Conservation (phyloP, 2,113 vertebrate species). For the Phyllostomus discolor region DNA sequence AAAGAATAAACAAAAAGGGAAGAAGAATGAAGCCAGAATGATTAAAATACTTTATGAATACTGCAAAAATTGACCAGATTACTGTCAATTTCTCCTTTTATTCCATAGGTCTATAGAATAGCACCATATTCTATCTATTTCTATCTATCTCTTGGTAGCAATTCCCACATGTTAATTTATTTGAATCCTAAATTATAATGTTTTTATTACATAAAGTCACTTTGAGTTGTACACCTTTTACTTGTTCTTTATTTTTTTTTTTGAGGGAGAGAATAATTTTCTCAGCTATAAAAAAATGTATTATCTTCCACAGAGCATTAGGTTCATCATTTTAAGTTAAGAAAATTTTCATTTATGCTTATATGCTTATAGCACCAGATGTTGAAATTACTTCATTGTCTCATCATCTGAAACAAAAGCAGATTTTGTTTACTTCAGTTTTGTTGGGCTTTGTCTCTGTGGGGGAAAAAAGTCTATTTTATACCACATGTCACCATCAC, state of each 20-base stretch:
- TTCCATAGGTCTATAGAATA: neutral
- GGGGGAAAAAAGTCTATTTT: neutral
- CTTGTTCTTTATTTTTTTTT: neutral
- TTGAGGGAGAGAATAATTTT: neutral
- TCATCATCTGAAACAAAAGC: constrained; percentile 11
- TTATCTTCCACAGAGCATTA: neutral
- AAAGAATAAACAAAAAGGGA: neutral
- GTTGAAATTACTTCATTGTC: constrained; percentile 12
- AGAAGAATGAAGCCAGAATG: neutral
- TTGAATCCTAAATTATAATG: neutral
- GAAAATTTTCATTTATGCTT: neutral
- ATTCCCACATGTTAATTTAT: neutral
- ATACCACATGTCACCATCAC: neutral
- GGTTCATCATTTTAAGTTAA: neutral
- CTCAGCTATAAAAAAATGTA: neutral
- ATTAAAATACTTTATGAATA: neutral
- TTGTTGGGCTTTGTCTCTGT: neutral
- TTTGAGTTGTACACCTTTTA: neutral
- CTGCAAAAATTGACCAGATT: neutral
- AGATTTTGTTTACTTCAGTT: neutral
- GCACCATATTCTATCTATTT: neutral
- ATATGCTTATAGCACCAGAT: neutral
- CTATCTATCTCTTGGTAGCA: neutral
- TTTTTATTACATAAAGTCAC: neutral
- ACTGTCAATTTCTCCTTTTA: neutral